Evolutionary conservation across 2,113 vertebrate species (phyloP), one percentile per base, ranked within the genome.

Genomic region (Hippotragus niger): DNA sequence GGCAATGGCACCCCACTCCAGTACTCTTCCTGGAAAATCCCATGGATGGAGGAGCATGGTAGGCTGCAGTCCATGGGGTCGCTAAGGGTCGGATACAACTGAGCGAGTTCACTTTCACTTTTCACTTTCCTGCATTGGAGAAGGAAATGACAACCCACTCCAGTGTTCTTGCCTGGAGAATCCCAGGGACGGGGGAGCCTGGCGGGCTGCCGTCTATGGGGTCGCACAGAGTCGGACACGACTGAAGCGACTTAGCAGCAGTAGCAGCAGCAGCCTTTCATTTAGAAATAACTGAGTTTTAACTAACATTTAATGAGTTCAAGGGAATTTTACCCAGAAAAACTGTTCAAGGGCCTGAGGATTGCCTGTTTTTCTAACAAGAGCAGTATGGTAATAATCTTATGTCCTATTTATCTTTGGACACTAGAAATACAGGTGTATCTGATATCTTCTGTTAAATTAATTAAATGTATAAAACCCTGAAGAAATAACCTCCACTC

Each of bases 21-120:
- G 13, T 62, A 31, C 29, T 62, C 29, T 15, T 62, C 13, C 29
- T 62, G 60, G 60, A 62, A 33, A 62, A 7, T 15, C 60, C 29
- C 60, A 31, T 15, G 60, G 29, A 31, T 1, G 1, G 60, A 14
- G 29, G 60, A 62, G 29, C 6, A 13, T 62, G 60, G 13, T 15
- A 0, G 29, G 60, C 60, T 62, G 29, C 60, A 62, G 60, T 62
- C 6, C 60, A 31, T 0, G 60, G 60, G 60, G 60, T 62, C 2
- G 0, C 29, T 7, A 3, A 31, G 60, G 12, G 60, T 62, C 0
- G 0, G 29, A 31, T 29, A 62, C 6, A 6, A 31, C 60, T 31
- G 29, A 31, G 29, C 2, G 2, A 62, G 2, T 62, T 62, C 60
- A 62, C 13, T 31, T 62, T 62, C 29, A 62, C 29, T 62, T 62